Base-by-base conservation (phyloP, 2,113 vertebrate genomes). In the Paradisaea rubra region DNA sequence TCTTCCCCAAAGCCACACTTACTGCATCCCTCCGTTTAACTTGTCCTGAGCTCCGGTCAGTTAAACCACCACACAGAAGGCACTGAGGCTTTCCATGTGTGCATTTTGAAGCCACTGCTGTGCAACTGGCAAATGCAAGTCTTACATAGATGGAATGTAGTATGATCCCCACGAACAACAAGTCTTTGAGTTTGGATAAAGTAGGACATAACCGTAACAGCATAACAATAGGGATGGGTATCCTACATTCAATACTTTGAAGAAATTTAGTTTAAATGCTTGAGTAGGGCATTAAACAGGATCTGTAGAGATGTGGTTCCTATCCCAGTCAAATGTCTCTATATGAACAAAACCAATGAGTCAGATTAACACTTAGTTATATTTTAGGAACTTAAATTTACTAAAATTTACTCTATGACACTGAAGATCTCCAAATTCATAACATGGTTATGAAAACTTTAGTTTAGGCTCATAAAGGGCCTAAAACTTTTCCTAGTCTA, bases 11-110 rank as follows among this genome's bases (percentile, higher is more conserved):
- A 71, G 27, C 13, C 18, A 64, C 4, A 37, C 14, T 56, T 83
- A 47, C 4, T 28, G 13, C 21, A 68, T 1, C 4, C 4, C 2
- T 78, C 17, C 15, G 22, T 11, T 1, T 1, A 23, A 18, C 14
- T 57, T 22, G 6, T 49, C 22, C 45, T 5, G 60, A 60, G 3
- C 10, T 73, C 41, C 37, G 68, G 6, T 10, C 44, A 69, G 16
- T 31, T 52, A 64, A 77, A 69, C 7, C 28, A 54, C 15, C 18
- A 57, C 0, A 2, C 8, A 44, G 2, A 30, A 8, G 19, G 4
- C 14, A 42, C 15, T 50, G 61, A 69, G 42, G 15, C 27, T 35
- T 70, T 35, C 10, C 18, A 41, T 2, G 6, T 18, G 24, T 24
- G 10, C 2, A 1, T 41, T 88, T 56, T n/a, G 14, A 73, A 47